Evolutionary conservation across 2,888 invertebrate genomes (phyloP).

Genomic region (Eupithecia tripunctaria): DNA sequence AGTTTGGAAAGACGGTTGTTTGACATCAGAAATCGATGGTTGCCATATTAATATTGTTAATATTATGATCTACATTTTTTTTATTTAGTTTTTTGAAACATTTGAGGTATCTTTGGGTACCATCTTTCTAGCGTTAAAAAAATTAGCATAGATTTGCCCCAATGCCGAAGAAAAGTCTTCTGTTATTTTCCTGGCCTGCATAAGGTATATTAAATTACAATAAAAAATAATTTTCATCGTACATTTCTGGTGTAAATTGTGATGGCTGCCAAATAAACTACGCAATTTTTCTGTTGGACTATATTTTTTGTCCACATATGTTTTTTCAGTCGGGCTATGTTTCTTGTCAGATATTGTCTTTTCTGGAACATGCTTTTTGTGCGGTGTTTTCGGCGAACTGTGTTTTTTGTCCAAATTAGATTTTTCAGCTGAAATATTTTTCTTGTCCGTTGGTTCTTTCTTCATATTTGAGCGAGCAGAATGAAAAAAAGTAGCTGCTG

Average conservation of each 20-base stretch:
- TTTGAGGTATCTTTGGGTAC: not conserved
- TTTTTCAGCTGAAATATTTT: not conserved
- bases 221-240: conserved; percentile 39
- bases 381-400: not conserved
- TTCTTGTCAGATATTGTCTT: conserved; percentile 21
- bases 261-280: conserved; percentile 64
- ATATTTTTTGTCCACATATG: conserved; percentile 39
- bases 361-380: not conserved
- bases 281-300: conserved; percentile 66
- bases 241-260: conserved; percentile 59
- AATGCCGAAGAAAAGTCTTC: not conserved
- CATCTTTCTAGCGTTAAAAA: not conserved
- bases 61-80: too few species aligned
- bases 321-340: conserved; percentile 55
- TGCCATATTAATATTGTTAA: not conserved
- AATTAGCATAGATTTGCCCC: not conserved
- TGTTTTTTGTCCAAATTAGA: not conserved
- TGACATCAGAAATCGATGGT: not conserved
- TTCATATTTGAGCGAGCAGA: not conserved
- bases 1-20: not conserved
- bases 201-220: not conserved
- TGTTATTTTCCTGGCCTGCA: not conserved
- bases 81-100: not conserved
- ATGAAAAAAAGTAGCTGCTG: not conserved
- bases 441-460: not conserved